phyloP scores from a whole-genome alignment of 2,113 vertebrate species.

The Oenanthe oenanthe region DNA sequence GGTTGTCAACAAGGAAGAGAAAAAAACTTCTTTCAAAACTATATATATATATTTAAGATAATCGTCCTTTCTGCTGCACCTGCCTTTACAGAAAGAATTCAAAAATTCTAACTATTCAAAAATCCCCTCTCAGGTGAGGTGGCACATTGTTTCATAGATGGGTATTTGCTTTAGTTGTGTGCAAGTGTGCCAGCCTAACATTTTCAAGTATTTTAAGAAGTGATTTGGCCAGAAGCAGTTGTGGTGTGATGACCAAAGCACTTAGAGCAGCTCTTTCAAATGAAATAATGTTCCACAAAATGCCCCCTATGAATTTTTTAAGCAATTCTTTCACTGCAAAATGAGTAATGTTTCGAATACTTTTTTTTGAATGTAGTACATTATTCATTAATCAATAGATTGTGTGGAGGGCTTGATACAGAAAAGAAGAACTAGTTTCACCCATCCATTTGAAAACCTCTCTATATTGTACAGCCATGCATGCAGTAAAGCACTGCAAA shows the following conservation, averaged over 20 bases:
- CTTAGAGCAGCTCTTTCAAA: neutral
- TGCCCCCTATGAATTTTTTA: neutral
- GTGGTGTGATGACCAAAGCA: neutral
- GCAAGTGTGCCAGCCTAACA: neutral
- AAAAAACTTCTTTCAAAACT: neutral
- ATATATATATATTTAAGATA: neutral
- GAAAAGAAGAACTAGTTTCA: neutral
- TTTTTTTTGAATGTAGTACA: slow-evolving; percentile 31
- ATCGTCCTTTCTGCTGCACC: neutral
- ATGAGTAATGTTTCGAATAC: slow-evolving; percentile 48
- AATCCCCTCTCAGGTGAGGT: neutral
- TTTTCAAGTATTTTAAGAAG: neutral
- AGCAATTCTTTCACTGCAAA: slow-evolving; percentile 25
- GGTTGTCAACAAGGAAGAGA: neutral
- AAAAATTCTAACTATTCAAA: neutral
- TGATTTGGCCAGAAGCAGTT: neutral
- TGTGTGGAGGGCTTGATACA: neutral
- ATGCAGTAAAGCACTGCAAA: neutral
- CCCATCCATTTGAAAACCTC: neutral
- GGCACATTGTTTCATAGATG: neutral
- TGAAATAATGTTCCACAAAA: slow-evolving; percentile 16
- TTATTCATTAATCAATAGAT: slow-evolving; percentile 39
- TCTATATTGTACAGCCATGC: neutral
- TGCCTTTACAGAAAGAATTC: neutral
- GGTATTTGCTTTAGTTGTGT: neutral